These are phyloP conservation scores for Lomographa bimaculata DNA, from an alignment of 2,888 invertebrate genomes.

Conservation along the genomic window DNA sequence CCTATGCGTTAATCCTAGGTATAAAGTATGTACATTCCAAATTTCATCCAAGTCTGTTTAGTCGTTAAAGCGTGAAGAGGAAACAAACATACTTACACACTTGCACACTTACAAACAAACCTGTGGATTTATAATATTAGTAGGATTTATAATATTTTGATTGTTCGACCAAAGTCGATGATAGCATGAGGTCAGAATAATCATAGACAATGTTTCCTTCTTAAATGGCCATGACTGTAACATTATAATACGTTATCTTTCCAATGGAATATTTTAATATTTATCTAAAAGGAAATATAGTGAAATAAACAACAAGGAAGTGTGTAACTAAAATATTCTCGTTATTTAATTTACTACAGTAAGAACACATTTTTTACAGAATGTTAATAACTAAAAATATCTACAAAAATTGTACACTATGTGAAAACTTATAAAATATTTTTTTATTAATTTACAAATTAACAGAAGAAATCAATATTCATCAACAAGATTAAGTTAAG, in stretches of 20 bases:
- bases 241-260: neutral
- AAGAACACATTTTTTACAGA: conserved; percentile 85
- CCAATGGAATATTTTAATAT: conserved; percentile 1
- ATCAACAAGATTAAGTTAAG: conserved; percentile 81
- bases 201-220: no score
- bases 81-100: no score
- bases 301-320: conserved; percentile 61
- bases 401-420: conserved; percentile 84
- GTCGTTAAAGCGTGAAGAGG: no score
- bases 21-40: no score
- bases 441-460: conserved; percentile 77
- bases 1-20: no score
- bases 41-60: no score
- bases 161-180: no score
- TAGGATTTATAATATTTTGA: no score
- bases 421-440: conserved; percentile 75
- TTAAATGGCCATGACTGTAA: conserved; percentile 1
- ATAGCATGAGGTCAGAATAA: no score
- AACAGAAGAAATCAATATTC: conserved; percentile 76
- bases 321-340: conserved; percentile 83
- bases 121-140: no score
- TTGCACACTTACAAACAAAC: no score
- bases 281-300: conserved; percentile 19
- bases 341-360: conserved; percentile 84
- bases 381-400: conserved; percentile 82